Evolutionary conservation across 2,113 vertebrate species (phyloP).

Genomic region (Synodontis membranacea): DNA sequence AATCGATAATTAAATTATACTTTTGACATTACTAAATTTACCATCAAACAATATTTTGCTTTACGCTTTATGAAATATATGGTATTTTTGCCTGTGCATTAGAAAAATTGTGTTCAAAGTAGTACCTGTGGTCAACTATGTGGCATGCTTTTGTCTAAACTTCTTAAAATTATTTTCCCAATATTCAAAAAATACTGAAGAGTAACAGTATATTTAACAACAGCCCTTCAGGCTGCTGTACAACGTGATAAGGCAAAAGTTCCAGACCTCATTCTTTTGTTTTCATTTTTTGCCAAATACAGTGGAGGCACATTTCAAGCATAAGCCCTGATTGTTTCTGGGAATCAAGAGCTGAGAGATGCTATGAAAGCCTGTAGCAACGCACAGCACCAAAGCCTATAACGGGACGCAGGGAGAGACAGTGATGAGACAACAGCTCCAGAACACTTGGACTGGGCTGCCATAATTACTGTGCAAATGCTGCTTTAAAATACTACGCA

Average conservation of each 20-base stretch:
- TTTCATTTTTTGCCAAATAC: slow-evolving; percentile 53
- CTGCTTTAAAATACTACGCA: slow-evolving; percentile 27
- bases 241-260: neutral
- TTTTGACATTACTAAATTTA: neutral
- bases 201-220: neutral
- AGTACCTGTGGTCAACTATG: neutral
- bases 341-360: neutral
- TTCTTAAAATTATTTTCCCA: neutral
- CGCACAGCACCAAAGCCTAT: slow-evolving; percentile 23
- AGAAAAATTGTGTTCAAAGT: neutral
- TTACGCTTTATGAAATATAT: neutral
- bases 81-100: neutral
- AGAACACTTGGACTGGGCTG: neutral
- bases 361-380: slow-evolving; percentile 23
- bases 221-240: neutral
- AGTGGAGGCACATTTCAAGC: slow-evolving; percentile 99
- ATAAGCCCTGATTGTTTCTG: slow-evolving; percentile 84
- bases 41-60: neutral
- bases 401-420: neutral
- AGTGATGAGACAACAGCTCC: neutral
- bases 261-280: neutral
- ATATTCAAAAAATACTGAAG: neutral
- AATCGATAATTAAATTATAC: neutral
- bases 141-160: neutral
- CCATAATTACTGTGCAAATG: slow-evolving; percentile 14